A percentile compares a stretch with the other conserved stretches of the same genome.
Conservation (phyloP, 2,888 invertebrate genomes). For the Acholoe squamosa region DNA sequence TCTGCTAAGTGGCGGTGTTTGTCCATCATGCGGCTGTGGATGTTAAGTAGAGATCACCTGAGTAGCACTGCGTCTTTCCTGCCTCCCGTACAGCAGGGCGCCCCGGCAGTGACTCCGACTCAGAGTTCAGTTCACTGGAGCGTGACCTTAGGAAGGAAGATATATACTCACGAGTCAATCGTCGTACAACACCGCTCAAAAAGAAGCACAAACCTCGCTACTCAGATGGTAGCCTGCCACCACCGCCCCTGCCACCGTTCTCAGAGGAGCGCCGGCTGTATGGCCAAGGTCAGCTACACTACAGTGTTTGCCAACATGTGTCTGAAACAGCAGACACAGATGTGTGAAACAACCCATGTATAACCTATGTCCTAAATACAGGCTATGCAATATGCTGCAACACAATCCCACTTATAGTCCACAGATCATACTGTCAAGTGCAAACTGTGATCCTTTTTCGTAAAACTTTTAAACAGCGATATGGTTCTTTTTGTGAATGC, state of each 20-base stretch:
- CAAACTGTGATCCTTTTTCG: no score
- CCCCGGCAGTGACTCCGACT: constrained; percentile 89
- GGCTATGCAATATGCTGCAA: no score
- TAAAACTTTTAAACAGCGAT: no score
- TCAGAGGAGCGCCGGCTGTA: constrained; percentile 65
- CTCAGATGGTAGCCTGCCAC: constrained; percentile 62
- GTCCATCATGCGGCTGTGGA: not conserved
- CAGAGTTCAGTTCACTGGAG: constrained; percentile 91
- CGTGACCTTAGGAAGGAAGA: constrained; percentile 86
- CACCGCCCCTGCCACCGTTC: constrained; percentile 64
- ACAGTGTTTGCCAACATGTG: no score
- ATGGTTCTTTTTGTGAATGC: no score
- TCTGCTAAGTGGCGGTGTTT: not conserved
- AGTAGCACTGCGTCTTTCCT: not conserved
- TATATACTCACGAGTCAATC: constrained; percentile 86
- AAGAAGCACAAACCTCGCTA: constrained; percentile 84
- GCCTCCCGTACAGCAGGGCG: constrained; percentile 29
- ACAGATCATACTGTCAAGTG: no score
- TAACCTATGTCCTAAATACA: no score
- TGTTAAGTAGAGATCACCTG: not conserved
- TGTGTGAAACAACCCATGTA: no score
- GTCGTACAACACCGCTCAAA: constrained; percentile 87
- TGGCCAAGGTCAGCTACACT: constrained; percentile 50
- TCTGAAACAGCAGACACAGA: no score
- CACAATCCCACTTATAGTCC: no score